Conservation (phyloP, 2,888 invertebrate genomes). For the Gastrophysa polygoni region DNA sequence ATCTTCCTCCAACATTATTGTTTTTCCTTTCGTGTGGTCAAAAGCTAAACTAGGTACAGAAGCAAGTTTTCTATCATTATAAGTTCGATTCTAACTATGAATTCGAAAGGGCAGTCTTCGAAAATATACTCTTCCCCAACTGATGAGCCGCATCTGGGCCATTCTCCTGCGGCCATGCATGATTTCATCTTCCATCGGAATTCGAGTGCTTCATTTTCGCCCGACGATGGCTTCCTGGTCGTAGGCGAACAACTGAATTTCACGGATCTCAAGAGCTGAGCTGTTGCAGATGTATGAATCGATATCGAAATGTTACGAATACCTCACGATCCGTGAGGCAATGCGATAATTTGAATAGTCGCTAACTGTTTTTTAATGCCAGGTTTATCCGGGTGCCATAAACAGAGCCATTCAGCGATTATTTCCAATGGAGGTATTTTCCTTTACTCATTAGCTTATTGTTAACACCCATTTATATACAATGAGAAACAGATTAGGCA, state of each 20-base stretch:
- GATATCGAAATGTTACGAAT: constrained; percentile 33
- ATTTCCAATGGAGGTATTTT: not conserved
- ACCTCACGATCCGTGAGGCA: constrained; percentile 29
- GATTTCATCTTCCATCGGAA: not conserved
- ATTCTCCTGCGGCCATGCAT: too few relatives aligned
- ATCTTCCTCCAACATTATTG: too few relatives aligned
- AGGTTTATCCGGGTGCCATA: not conserved
- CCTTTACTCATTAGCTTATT: not conserved
- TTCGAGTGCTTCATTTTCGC: not conserved
- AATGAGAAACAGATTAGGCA: not conserved
- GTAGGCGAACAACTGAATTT: constrained; percentile 13
- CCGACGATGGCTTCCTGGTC: constrained; percentile 14
- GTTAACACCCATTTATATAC: not conserved
- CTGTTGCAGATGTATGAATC: constrained; percentile 28
- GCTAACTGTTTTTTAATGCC: constrained; percentile 11
- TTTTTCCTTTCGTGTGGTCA: too few relatives aligned
- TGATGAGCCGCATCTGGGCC: too few relatives aligned
- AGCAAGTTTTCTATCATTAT: too few relatives aligned
- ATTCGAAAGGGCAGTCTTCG: too few relatives aligned
- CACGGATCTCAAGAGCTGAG: constrained; percentile 6
- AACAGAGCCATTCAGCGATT: not conserved
- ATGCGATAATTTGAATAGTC: constrained; percentile 15
- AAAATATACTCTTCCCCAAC: too few relatives aligned
- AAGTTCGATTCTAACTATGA: too few relatives aligned
- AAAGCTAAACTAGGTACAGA: too few relatives aligned